Conservation (phyloP, 2,888 invertebrate species). For the Sinopyrophorus schimmeli region DNA sequence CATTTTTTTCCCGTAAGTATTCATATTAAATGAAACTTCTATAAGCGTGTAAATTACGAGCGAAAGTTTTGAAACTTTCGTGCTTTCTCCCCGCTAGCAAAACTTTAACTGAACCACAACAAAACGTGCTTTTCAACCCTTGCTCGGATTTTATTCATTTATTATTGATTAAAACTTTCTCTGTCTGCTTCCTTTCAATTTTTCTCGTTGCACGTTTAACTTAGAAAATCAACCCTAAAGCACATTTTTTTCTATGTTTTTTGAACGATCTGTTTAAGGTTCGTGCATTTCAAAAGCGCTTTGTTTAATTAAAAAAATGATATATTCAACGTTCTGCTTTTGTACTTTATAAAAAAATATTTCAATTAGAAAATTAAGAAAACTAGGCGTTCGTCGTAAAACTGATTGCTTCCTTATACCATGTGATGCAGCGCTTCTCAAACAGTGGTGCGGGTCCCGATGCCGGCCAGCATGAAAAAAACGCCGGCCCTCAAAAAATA, state of each 20-base stretch:
- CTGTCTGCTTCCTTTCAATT: slow-evolving; percentile 45
- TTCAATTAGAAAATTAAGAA: neutral
- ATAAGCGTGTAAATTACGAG: slow-evolving; percentile 24
- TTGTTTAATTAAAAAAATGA: neutral
- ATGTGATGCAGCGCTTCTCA: too few relatives aligned
- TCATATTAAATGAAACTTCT: too few relatives aligned
- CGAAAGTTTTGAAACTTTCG: slow-evolving; percentile 27
- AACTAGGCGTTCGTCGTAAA: neutral
- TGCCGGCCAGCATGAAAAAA: too few relatives aligned
- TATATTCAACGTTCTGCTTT: too few relatives aligned
- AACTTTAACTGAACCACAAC: slow-evolving; percentile 49
- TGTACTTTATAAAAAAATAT: neutral
- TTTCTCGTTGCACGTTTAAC: slow-evolving; percentile 34
- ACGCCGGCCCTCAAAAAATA: too few relatives aligned
- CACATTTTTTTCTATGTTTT: too few relatives aligned
- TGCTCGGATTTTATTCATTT: slow-evolving; percentile 50
- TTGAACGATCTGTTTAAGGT: slow-evolving; percentile 8
- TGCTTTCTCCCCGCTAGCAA: slow-evolving; percentile 43
- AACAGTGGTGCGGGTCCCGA: too few relatives aligned
- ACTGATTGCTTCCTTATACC: too few relatives aligned
- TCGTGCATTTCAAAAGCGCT: slow-evolving; percentile 6
- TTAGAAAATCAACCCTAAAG: too few relatives aligned
- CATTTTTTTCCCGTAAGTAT: slow-evolving; percentile 8
- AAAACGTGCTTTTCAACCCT: slow-evolving; percentile 44
- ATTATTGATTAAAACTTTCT: slow-evolving; percentile 55